Base-by-base conservation (phyloP, 2,113 vertebrate genomes). In the Xiphophorus hellerii region DNA sequence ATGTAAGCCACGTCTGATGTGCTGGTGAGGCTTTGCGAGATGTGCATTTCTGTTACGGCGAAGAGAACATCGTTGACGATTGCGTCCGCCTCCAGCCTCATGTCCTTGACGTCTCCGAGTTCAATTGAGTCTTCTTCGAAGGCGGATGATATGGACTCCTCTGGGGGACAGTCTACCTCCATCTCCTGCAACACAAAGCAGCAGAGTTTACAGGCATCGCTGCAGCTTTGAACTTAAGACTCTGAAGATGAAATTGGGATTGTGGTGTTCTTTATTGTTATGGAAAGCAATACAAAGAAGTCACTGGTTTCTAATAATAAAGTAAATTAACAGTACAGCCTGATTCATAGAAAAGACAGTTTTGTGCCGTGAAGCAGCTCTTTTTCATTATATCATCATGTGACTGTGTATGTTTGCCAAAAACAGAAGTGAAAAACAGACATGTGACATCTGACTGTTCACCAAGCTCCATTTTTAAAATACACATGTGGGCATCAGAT, bases 51-150 rank as follows among this genome's bases (percentile, higher is more conserved):
- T 62, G 90, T 85, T 4, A 99, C 98, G 0, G 98, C 97, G 5
- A 99, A 99, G n/a, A 96, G 92, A 35, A 99, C 97, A 20, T 99
- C 98, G 10, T 94, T 98, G 39, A 99, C 96, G 48, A 99, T 95
- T 0, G 98, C 98, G 75, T 99, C 97, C 0, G 98, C 98, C 87
- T 99, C 98, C 65, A 97, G 80, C 84, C 96, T 94, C 98, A 99
- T 99, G 92, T 99, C 97, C 86, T 98, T 99, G 73, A 96, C 94
- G 0, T 96, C 96, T 0, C 96, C 90, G 58, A 94, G 95, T 71
- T 95, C 93, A 0, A 94, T 87, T 54, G 94, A 93, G 15, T 95
- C 95, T 74, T 96, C 96, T 64, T 96, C 96, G 75, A 95, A 95
- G 1, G 85, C 92, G 0, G 89, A 80, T 78, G 91, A 90, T 13